These are phyloP conservation scores for Drosophila buzzatii DNA, from an alignment of 2,888 invertebrate genomes.

Conservation along the genomic window DNA sequence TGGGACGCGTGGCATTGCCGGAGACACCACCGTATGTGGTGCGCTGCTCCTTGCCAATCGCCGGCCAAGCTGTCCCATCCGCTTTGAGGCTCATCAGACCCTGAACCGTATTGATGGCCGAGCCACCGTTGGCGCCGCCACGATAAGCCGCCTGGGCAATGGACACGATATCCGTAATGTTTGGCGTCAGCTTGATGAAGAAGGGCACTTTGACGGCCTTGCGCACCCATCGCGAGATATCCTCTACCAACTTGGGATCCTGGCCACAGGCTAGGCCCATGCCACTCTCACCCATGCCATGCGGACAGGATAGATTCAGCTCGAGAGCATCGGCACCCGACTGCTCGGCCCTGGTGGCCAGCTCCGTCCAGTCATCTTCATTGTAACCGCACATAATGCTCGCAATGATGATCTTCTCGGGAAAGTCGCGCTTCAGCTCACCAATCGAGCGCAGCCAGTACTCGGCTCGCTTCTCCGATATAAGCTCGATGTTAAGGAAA, in stretches of 20 bases:
- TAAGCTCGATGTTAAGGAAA: slow-evolving; percentile 98
- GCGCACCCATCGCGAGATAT: slow-evolving; percentile 96
- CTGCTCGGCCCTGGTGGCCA: slow-evolving; percentile 91
- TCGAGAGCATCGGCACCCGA: slow-evolving; percentile 98
- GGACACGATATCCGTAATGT: slow-evolving; percentile 96
- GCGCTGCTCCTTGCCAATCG: slow-evolving; percentile 90
- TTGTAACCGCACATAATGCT: slow-evolving; percentile 97
- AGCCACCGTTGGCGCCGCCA: slow-evolving; percentile 97
- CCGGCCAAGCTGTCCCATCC: slow-evolving; percentile 96
- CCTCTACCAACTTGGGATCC: slow-evolving; percentile 94
- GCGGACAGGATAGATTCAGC: slow-evolving; percentile 98
- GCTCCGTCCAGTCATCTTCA: slow-evolving; percentile 94
- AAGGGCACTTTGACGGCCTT: slow-evolving; percentile 95
- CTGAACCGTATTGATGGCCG: slow-evolving; percentile 98
- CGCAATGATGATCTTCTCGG: slow-evolving; percentile 95
- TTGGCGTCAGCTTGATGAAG: slow-evolving; percentile 98
- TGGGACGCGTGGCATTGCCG: slow-evolving; percentile 97
- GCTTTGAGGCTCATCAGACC: slow-evolving; percentile 95
- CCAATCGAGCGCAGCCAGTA: slow-evolving; percentile 96
- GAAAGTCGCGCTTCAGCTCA: slow-evolving; percentile 96
- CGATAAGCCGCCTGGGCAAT: slow-evolving; percentile 96
- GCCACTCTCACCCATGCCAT: slow-evolving; percentile 99
- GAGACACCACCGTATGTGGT: slow-evolving; percentile 98
- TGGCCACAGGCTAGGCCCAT: slow-evolving; percentile 99
- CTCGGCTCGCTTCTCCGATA: slow-evolving; percentile 97